phyloP scores from a whole-genome alignment of 2,888 invertebrate genomes.

The Zhengitettix transpicula region DNA sequence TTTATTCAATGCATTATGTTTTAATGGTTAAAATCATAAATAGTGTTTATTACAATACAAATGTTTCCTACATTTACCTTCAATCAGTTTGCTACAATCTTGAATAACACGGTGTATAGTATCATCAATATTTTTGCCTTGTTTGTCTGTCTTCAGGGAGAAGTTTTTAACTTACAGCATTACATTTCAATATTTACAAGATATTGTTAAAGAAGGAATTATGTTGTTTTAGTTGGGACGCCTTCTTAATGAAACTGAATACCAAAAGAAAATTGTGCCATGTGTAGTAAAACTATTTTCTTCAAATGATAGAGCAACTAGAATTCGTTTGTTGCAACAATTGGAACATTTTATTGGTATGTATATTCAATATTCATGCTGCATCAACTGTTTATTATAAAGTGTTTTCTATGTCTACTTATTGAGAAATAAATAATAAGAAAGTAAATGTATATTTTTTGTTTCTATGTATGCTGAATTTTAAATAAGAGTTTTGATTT shows the following conservation, averaged over 20 bases:
- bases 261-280: conserved; percentile 91
- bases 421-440: background rate
- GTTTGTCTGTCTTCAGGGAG: too few relatives aligned
- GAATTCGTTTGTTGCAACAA: conserved; percentile 85
- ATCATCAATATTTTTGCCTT: too few relatives aligned
- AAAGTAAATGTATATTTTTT: background rate
- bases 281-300: conserved; percentile 93
- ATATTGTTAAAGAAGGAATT: too few relatives aligned
- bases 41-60: too few relatives aligned
- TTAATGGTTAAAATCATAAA: too few relatives aligned
- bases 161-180: too few relatives aligned
- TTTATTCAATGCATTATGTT: too few relatives aligned
- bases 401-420: background rate
- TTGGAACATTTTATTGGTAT: conserved; percentile 68
- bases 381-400: background rate
- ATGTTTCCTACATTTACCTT: too few relatives aligned
- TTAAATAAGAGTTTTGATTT: too few relatives aligned
- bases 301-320: conserved; percentile 87
- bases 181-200: too few relatives aligned
- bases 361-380: background rate
- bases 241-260: conserved; percentile 75
- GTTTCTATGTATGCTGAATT: background rate
- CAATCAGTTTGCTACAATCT: too few relatives aligned
- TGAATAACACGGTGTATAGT: too few relatives aligned
- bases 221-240: conserved; percentile 60